Conservation (phyloP, 92 coral and sea anemone species). For the Nematostella vectensis region DNA sequence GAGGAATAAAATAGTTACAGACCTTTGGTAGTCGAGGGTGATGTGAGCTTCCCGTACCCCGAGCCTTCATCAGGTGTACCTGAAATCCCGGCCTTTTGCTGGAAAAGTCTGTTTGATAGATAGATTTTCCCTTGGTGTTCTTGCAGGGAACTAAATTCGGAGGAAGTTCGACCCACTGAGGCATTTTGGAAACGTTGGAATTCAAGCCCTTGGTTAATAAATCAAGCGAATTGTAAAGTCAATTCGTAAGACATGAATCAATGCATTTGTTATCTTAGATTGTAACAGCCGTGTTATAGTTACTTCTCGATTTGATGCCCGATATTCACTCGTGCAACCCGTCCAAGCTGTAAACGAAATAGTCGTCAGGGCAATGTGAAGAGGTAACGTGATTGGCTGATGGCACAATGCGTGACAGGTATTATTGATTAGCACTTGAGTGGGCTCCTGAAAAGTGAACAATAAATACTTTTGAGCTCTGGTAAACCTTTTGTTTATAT, state of each 20-base stretch:
- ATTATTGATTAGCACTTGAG: conserved; percentile 29
- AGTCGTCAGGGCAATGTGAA: conserved; percentile 35
- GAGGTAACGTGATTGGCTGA: conserved; percentile 18
- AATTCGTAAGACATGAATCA: no score
- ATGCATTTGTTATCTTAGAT: not conserved
- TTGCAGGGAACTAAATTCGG: conserved; percentile 73
- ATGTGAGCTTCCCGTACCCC: conserved; percentile 33
- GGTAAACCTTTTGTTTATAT: no score
- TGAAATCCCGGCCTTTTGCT: conserved; percentile 77
- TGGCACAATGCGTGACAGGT: conserved; percentile 24
- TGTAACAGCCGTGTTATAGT: conserved; percentile 3
- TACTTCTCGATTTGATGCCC: not conserved
- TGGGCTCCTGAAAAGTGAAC: conserved; percentile 6
- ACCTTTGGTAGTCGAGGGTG: conserved; percentile 78
- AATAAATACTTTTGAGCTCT: not conserved
- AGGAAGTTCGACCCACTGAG: conserved; percentile 82
- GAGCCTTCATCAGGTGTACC: conserved; percentile 57
- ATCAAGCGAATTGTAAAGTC: no score
- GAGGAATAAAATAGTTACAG: no score
- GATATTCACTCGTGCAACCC: conserved; percentile 5
- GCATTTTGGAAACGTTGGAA: conserved; percentile 26
- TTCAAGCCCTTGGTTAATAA: no score
- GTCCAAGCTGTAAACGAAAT: conserved; percentile 28
- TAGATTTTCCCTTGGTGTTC: conserved; percentile 65
- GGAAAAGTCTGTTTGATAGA: conserved; percentile 64